phyloP scores from a whole-genome alignment of 2,888 invertebrate species.

The Epinotia demarniana region DNA sequence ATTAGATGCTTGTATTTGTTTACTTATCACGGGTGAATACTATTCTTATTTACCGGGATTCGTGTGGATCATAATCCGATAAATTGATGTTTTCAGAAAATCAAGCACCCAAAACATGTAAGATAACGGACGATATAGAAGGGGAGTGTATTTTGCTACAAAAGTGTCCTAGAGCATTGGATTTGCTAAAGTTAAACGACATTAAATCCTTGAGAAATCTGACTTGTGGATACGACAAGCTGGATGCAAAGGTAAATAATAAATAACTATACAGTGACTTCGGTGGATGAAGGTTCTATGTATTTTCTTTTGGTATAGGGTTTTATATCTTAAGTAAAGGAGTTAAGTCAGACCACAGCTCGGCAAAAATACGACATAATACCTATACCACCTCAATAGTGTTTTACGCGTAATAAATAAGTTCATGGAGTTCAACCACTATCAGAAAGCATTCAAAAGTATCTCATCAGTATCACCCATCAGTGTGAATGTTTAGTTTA shows the following conservation, averaged over 20 bases:
- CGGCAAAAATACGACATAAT: not conserved
- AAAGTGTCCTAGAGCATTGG: constrained; percentile 42
- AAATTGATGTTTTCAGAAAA: constrained; percentile 27
- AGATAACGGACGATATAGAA: constrained; percentile 25
- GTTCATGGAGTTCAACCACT: not conserved
- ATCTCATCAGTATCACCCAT: not conserved
- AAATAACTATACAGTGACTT: not conserved
- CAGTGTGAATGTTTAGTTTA: too few species aligned
- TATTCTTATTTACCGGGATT: not conserved
- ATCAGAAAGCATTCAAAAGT: not conserved
- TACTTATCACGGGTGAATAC: not conserved
- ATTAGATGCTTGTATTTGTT: not conserved
- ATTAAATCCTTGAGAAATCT: constrained; percentile 31
- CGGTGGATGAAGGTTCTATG: not conserved
- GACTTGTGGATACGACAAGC: constrained; percentile 48
- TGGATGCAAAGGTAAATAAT: constrained; percentile 46
- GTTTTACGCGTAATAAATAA: not conserved
- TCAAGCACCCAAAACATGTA: constrained; percentile 31
- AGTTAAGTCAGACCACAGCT: not conserved
- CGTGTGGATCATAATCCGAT: not conserved
- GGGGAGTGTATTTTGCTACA: constrained; percentile 45
- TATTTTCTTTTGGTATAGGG: not conserved
- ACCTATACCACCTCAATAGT: not conserved
- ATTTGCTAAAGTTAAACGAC: constrained; percentile 38
- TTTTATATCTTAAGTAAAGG: not conserved